Conservation (phyloP, 2,113 vertebrate genomes). For the Cyanoramphus novaezelandiae region DNA sequence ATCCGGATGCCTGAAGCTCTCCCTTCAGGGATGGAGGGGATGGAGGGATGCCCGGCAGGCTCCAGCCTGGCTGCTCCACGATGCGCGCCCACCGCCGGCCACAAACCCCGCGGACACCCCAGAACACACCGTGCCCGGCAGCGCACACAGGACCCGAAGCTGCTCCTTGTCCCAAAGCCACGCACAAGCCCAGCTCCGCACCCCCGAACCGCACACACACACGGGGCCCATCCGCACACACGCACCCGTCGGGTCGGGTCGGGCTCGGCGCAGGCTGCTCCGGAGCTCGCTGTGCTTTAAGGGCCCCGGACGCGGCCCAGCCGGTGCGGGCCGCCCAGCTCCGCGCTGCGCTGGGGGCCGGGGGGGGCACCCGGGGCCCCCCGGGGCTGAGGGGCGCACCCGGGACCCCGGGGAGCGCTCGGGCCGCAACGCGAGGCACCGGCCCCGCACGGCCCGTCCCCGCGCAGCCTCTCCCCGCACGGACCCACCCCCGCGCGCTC, state of each 20-base stretch:
- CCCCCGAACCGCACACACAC: rapidly evolving
- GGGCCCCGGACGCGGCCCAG: too few relatives aligned
- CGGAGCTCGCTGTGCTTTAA: not conserved
- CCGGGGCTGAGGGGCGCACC: not conserved
- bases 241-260: too few relatives aligned
- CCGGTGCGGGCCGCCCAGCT: too few relatives aligned
- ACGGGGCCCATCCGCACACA: too few relatives aligned
- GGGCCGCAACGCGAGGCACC: too few relatives aligned
- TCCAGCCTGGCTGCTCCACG: not conserved
- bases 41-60: not conserved
- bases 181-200: not conserved
- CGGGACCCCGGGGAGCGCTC: not conserved
- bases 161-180: not conserved
- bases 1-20: rapidly evolving
- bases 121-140: not conserved
- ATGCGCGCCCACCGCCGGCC: rapidly evolving
- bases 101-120: not conserved
- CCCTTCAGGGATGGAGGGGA: not conserved
- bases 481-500: too few relatives aligned
- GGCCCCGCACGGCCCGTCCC: rapidly evolving
- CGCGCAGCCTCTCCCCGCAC: too few relatives aligned
- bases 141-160: not conserved
- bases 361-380: rapidly evolving
- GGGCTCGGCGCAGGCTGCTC: too few relatives aligned
- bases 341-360: not conserved